Base-by-base conservation (phyloP, 2,888 invertebrate species). In the Eutolmus rufibarbis region DNA sequence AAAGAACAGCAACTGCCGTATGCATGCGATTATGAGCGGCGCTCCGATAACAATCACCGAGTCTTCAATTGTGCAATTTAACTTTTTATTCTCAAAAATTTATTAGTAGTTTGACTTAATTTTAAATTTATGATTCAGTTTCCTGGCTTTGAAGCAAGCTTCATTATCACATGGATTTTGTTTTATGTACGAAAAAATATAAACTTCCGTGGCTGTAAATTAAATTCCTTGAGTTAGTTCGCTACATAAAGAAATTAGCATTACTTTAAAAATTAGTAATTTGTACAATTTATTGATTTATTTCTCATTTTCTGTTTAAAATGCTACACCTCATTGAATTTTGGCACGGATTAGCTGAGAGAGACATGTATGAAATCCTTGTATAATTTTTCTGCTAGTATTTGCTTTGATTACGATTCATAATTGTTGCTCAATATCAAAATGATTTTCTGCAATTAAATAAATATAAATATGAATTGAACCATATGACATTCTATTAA, bases 311-410 rank as follows among this genome's bases (percentile, higher is more conserved):
- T 76, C 19, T 34, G 37, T 76, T 76, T 37, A 37, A 76, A 76
- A 76, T 76, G 14, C 76, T 76, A 78, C 14, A 37, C 14, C n/a
- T 81, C 28, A 51, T 51, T 31, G 28, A 81, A 81, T 81, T 81
- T 81, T 81, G 81, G 81, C 81, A 81, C 81, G 56, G 81, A 81
- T 81, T 81, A 81, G 43, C 16, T 28, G 43, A 81, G 81, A 81
- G 81, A 81, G 81, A 31, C 51, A 81, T 14, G 51, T 81, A 81
- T 51, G 56, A 78, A 78, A 43, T 40, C 9, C 8, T 28, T 28
- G 1, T 78, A 74, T 74, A 9, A 28, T 14, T 46, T 46, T 14
- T 46, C 43, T 46, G 12, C 16, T 43, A 43, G 3, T 43, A 12
- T 14, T 43, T 43, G 1, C 43, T 46, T 12, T 46, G 16, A 46